phyloP scores from a whole-genome alignment of 2,888 invertebrate genomes.

The Drosophila heteroneura region DNA sequence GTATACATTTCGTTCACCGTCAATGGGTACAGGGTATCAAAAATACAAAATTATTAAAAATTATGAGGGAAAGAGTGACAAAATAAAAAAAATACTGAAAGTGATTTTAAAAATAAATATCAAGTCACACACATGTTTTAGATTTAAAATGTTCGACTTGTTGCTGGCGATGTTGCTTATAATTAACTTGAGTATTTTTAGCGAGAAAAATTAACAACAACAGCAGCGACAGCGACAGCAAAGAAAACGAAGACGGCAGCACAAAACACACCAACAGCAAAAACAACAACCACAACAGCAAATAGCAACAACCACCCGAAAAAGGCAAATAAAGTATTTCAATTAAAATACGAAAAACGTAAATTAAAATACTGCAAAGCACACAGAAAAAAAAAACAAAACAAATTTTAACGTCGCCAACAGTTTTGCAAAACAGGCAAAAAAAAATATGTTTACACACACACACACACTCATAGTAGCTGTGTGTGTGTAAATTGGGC shows the following conservation, averaged over 20 bases:
- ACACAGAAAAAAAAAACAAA: constrained; percentile 3
- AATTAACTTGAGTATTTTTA: constrained; percentile 80
- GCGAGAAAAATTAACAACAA: constrained; percentile 57
- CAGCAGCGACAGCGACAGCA: constrained; percentile 20
- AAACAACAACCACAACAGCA: constrained; percentile 6
- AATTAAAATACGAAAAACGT: constrained; percentile 63
- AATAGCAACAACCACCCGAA: constrained; percentile 22
- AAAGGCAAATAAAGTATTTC: constrained; percentile 62
- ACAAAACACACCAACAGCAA: constrained; percentile 13
- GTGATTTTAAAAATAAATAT: constrained; percentile 74
- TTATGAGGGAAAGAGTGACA: constrained; percentile 10
- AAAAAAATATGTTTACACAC: constrained; percentile 24
- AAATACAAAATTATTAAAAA: constrained; percentile 4
- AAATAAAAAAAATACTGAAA: constrained; percentile 22
- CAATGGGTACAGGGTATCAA: not conserved
- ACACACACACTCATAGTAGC: constrained; percentile 1
- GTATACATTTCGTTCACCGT: not conserved
- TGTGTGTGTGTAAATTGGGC: constrained; percentile 2
- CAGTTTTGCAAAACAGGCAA: constrained; percentile 54
- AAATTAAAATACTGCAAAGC: constrained; percentile 44
- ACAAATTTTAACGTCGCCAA: constrained; percentile 27
- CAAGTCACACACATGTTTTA: constrained; percentile 78
- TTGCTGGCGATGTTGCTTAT: constrained; percentile 60
- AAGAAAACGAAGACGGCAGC: constrained; percentile 8
- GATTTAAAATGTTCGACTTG: constrained; percentile 66